Evolutionary conservation across 2,113 vertebrate genomes (phyloP).

Genomic region (Cardinalis cardinalis): DNA sequence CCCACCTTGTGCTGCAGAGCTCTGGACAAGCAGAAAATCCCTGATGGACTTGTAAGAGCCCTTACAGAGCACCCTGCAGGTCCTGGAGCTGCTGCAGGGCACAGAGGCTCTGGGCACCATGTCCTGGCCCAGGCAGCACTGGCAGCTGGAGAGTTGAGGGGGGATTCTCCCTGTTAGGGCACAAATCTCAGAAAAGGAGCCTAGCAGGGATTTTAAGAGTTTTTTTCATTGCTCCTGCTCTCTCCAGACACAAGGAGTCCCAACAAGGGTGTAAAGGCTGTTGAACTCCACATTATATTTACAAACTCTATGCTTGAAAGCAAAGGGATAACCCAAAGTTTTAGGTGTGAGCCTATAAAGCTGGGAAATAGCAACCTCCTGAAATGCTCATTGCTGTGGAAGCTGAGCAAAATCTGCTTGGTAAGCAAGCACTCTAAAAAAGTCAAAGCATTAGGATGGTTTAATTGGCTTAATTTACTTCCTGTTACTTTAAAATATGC

Average conservation of each 20-base stretch:
- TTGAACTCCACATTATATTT: not conserved
- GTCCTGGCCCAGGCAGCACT: not conserved
- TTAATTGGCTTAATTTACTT: constrained; percentile 68
- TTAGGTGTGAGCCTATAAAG: not conserved
- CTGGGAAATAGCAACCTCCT: not conserved
- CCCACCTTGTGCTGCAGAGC: not conserved
- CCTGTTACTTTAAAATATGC: constrained; percentile 64
- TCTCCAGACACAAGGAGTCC: not conserved
- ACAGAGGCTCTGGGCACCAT: fast-evolving
- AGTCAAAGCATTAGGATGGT: constrained; percentile 34
- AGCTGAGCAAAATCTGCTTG: constrained; percentile 22
- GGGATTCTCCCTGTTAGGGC: not conserved
- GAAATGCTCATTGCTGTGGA: not conserved
- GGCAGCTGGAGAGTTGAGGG: not conserved
- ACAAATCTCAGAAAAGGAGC: not conserved
- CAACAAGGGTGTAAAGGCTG: not conserved
- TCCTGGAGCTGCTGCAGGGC: not conserved
- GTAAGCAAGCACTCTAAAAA: constrained; percentile 37
- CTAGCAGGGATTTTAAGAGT: not conserved
- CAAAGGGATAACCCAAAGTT: not conserved
- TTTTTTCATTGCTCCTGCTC: not conserved
- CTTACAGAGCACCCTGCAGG: fast-evolving
- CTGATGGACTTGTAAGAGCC: not conserved
- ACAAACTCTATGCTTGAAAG: not conserved
- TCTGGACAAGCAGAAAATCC: not conserved